Conservation (phyloP, 2,113 vertebrate species). For the Pygathrix nemaeus region DNA sequence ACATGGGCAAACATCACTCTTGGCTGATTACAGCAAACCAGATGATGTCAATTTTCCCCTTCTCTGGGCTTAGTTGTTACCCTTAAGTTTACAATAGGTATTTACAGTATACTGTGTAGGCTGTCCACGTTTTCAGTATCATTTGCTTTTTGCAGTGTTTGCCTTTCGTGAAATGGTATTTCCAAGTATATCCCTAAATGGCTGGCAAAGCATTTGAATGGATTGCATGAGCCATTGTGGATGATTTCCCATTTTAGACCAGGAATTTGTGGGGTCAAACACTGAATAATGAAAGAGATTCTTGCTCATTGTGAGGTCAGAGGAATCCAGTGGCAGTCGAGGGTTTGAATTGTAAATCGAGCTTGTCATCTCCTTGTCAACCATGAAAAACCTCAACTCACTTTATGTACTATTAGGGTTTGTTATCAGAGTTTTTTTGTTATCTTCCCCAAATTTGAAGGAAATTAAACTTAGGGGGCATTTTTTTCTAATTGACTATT, state of each 20-base stretch:
- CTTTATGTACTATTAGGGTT: slow-evolving; percentile 15
- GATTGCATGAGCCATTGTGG: slow-evolving; percentile 53
- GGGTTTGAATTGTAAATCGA: slow-evolving; percentile 69
- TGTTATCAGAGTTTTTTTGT: slow-evolving; percentile 52
- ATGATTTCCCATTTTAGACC: slow-evolving; percentile 63
- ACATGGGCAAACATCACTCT: slow-evolving; percentile 39
- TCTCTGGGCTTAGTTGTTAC: slow-evolving; percentile 11
- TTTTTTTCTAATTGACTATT: slow-evolving; percentile 41
- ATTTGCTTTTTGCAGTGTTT: slow-evolving; percentile 10
- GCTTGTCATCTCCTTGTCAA: slow-evolving; percentile 66
- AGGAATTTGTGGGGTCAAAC: slow-evolving; percentile 71
- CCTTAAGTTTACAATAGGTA: slow-evolving; percentile 20
- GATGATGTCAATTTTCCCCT: neutral
- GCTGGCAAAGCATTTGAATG: slow-evolving; percentile 44
- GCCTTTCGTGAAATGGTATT: slow-evolving; percentile 39
- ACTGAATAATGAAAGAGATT: slow-evolving; percentile 64
- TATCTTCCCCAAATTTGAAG: slow-evolving; percentile 56
- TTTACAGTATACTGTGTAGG: slow-evolving; percentile 15
- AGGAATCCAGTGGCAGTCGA: slow-evolving; percentile 43
- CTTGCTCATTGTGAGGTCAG: slow-evolving; percentile 53
- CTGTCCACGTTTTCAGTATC: neutral
- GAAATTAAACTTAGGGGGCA: slow-evolving; percentile 28
- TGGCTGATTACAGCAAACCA: slow-evolving; percentile 57
- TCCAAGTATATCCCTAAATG: slow-evolving; percentile 49
- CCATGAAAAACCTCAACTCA: slow-evolving; percentile 34